Evolutionary conservation across 2,113 vertebrate genomes (phyloP).

Genomic region (Gymnogyps californianus): DNA sequence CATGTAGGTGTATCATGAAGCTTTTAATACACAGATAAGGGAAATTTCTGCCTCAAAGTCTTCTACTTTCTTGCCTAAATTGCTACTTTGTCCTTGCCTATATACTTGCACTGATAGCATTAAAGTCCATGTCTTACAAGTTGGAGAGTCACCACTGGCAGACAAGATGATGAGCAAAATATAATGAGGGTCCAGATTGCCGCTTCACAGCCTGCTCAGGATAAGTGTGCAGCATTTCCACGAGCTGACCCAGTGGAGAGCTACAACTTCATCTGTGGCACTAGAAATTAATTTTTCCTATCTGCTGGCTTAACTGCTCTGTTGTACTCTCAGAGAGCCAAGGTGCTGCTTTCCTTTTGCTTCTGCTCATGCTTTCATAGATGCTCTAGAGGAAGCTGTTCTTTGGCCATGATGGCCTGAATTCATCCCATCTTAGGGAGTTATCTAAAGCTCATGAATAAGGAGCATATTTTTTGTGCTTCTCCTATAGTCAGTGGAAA

Average conservation of each 20-base stretch:
- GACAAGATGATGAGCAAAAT: background rate
- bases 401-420: background rate
- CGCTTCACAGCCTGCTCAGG: background rate
- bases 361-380: background rate
- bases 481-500: background rate
- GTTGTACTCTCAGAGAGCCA: background rate
- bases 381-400: background rate
- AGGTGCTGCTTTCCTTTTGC: background rate
- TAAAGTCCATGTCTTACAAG: background rate
- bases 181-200: background rate
- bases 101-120: background rate
- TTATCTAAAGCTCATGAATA: background rate
- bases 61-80: background rate
- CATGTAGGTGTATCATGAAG: background rate
- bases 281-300: background rate
- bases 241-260: background rate
- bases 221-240: background rate
- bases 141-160: background rate
- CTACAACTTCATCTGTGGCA: background rate
- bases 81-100: background rate
- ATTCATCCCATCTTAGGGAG: background rate
- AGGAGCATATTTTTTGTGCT: background rate
- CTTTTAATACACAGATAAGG: background rate
- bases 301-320: background rate
- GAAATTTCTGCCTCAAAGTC: background rate